Conservation (phyloP, 2,113 vertebrate genomes). For the Sinocyclocheilus rhinocerous region DNA sequence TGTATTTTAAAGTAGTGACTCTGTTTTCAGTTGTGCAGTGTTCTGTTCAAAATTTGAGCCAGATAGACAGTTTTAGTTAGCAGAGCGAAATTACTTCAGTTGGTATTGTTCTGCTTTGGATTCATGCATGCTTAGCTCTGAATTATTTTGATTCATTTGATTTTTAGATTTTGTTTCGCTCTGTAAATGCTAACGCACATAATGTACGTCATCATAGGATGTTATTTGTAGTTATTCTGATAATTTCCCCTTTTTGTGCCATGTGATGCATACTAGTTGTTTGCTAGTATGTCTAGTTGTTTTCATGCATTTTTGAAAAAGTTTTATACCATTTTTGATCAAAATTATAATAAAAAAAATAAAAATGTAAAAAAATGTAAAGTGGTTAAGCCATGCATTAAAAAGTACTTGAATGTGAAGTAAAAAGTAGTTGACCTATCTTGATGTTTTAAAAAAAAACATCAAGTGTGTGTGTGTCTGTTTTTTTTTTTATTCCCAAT, state of each 20-base stretch:
- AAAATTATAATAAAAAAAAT: not conserved
- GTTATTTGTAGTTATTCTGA: not conserved
- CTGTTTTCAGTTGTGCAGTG: not conserved
- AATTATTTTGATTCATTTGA: not conserved
- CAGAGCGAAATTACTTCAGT: not conserved
- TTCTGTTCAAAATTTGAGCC: not conserved
- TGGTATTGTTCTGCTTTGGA: not conserved
- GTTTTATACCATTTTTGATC: not conserved
- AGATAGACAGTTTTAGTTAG: conserved; percentile 10
- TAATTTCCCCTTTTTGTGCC: not conserved
- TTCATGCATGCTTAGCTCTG: not conserved
- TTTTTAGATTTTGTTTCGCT: not conserved
- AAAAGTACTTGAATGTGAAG: not conserved
- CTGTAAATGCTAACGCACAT: not conserved
- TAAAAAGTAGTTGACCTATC: too few relatives aligned
- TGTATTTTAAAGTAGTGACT: not conserved
- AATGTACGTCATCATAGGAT: not conserved
- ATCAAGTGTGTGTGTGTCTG: too few relatives aligned
- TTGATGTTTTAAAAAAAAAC: too few relatives aligned
- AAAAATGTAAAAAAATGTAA: not conserved
- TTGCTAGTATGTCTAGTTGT: not conserved
- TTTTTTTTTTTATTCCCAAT: not conserved
- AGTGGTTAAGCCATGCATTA: not conserved
- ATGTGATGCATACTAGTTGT: not conserved
- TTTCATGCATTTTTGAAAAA: not conserved